Evolutionary conservation across 2,113 vertebrate species (phyloP).

Genomic region (Camelus bactrianus): DNA sequence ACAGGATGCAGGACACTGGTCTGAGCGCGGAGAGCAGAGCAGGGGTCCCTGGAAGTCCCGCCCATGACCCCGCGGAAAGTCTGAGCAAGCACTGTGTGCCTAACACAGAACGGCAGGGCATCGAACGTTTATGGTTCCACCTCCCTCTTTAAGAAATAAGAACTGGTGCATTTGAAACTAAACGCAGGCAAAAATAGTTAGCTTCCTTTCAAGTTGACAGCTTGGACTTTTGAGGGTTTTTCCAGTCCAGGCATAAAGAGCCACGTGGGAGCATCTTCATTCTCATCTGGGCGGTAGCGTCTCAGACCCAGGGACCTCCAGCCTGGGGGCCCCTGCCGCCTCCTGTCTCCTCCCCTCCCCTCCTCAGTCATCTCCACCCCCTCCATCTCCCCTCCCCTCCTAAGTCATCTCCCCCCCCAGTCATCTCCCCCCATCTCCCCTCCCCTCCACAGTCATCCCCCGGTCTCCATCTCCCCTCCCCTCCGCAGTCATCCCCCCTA

Average conservation of each 20-base stretch:
- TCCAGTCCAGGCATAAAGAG: rapidly evolving
- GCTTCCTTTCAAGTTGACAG: background rate
- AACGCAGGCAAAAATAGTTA: background rate
- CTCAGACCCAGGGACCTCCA: rapidly evolving
- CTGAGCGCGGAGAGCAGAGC: rapidly evolving
- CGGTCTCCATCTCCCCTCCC: rapidly evolving
- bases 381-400: rapidly evolving
- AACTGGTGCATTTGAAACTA: background rate
- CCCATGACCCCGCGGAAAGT: rapidly evolving
- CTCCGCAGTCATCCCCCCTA: background rate
- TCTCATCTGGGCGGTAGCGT: background rate
- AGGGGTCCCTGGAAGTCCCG: background rate
- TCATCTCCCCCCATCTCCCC: background rate
- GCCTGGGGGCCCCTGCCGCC: background rate
- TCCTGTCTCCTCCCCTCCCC: no score
- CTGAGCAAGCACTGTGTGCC: rapidly evolving
- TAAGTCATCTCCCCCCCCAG: background rate
- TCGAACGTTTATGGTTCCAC: rapidly evolving
- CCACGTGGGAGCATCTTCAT: rapidly evolving
- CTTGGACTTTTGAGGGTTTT: background rate
- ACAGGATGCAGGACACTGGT: rapidly evolving
- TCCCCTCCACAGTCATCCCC: background rate
- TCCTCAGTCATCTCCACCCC: background rate
- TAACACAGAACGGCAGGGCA: rapidly evolving
- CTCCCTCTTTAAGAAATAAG: background rate